Evolutionary conservation across 2,113 vertebrate genomes (phyloP).

Genomic region (Tragelaphus strepsiceros): DNA sequence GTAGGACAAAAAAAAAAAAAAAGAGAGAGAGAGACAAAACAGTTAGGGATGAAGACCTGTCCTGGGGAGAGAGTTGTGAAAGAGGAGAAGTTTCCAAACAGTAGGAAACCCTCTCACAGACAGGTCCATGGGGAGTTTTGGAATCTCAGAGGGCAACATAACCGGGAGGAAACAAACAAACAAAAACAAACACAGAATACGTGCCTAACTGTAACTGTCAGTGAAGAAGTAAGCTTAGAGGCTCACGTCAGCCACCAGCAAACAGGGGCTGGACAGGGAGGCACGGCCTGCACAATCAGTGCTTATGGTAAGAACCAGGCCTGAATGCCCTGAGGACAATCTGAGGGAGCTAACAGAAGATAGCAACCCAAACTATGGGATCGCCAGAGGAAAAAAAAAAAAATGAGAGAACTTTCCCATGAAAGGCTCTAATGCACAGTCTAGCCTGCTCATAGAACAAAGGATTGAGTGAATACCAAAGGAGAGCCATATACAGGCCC

Average conservation of each 20-base stretch:
- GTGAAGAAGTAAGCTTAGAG: not conserved
- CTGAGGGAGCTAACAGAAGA: not conserved
- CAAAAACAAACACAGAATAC: not conserved
- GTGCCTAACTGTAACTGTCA: not conserved
- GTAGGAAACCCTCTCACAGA: not conserved
- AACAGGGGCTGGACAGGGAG: not conserved
- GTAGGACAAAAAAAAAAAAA: not conserved
- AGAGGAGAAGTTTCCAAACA: not conserved
- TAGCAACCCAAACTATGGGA: not conserved
- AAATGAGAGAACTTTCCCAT: not conserved
- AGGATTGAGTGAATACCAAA: not conserved
- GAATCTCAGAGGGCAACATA: not conserved
- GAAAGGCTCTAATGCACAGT: not conserved
- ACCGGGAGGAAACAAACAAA: not conserved
- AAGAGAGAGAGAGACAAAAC: not conserved
- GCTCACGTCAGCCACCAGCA: not conserved
- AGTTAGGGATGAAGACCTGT: not conserved
- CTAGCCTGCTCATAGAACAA: not conserved
- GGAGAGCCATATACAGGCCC: not conserved
- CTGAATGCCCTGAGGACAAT: not conserved
- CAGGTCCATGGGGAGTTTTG: not conserved
- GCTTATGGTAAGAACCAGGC: not conserved
- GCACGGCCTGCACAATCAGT: not conserved
- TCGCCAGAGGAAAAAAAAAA: fast-evolving
- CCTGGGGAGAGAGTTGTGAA: not conserved